Conservation (phyloP, 2,113 vertebrate species). For the Zosterops pallidus region DNA sequence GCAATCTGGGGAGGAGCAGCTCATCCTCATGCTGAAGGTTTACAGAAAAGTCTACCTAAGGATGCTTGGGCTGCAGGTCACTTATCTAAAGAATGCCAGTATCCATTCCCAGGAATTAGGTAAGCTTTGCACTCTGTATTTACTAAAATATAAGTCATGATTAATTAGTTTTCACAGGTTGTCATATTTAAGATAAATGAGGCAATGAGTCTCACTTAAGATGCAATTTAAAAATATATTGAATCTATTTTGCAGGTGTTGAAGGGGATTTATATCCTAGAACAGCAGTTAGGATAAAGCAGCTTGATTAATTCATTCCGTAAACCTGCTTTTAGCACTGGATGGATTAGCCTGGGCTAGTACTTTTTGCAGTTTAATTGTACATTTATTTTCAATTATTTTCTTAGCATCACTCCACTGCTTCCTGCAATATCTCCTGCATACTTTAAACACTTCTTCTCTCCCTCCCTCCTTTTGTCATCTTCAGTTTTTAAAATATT, state of each 20-base stretch:
- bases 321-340: slow-evolving; percentile 7
- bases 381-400: slow-evolving; percentile 44
- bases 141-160: not conserved
- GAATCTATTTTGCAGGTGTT: not conserved
- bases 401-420: slow-evolving; percentile 15
- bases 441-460: not conserved
- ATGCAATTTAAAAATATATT: slow-evolving; percentile 3
- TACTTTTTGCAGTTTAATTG: not conserved
- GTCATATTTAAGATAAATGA: slow-evolving; percentile 22
- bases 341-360: not conserved
- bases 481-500: not conserved
- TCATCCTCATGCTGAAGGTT: not conserved
- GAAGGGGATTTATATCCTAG: not conserved
- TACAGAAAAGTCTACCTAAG: not conserved
- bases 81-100: not conserved
- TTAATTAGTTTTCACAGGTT: slow-evolving; percentile 2
- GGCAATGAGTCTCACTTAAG: not conserved
- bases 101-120: not conserved
- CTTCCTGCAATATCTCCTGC: not conserved
- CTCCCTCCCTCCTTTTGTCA: not conserved
- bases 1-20: not conserved
- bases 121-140: not conserved
- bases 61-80: not conserved
- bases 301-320: slow-evolving; percentile 30
- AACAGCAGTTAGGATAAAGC: slow-evolving; percentile 1